A percentile compares a stretch with the other conserved stretches of the same genome.
phyloP scores from a whole-genome alignment of 2,888 invertebrate genomes.

The Acanthosepion lycidas region DNA sequence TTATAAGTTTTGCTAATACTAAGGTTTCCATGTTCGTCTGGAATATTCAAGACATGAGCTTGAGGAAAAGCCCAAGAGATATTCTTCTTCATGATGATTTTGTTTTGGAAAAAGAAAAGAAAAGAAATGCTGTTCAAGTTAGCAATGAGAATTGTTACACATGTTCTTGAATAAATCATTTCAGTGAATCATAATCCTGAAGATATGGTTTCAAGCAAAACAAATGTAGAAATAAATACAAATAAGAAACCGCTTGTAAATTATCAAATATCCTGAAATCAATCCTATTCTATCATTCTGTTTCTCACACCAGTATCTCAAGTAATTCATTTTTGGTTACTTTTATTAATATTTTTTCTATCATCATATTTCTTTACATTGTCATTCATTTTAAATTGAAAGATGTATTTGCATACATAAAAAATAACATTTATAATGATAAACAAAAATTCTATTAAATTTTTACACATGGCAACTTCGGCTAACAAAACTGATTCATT shows the following conservation, averaged over 20 bases:
- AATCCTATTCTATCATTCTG: not conserved
- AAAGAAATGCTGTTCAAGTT: not conserved
- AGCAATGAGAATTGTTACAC: not conserved
- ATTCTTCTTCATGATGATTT: not conserved
- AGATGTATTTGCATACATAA: too few relatives aligned
- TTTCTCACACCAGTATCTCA: not conserved
- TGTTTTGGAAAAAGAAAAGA: not conserved
- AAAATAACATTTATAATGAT: too few relatives aligned
- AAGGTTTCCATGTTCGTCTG: not conserved
- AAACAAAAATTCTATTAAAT: too few relatives aligned
- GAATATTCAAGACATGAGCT: not conserved
- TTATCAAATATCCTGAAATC: not conserved
- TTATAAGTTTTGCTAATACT: not conserved
- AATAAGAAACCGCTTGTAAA: not conserved
- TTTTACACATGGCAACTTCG: too few relatives aligned
- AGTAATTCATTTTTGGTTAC: not conserved
- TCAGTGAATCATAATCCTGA: not conserved
- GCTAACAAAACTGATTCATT: too few relatives aligned
- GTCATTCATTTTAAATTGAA: too few relatives aligned
- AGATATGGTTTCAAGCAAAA: not conserved
- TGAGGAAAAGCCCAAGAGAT: not conserved
- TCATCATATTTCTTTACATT: too few relatives aligned
- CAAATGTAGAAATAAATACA: not conserved
- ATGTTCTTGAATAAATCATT: not conserved
- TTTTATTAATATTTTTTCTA: too few relatives aligned